Conservation (phyloP, 2,797 vertebrate species). For the Jordanella pulchra region DNA sequence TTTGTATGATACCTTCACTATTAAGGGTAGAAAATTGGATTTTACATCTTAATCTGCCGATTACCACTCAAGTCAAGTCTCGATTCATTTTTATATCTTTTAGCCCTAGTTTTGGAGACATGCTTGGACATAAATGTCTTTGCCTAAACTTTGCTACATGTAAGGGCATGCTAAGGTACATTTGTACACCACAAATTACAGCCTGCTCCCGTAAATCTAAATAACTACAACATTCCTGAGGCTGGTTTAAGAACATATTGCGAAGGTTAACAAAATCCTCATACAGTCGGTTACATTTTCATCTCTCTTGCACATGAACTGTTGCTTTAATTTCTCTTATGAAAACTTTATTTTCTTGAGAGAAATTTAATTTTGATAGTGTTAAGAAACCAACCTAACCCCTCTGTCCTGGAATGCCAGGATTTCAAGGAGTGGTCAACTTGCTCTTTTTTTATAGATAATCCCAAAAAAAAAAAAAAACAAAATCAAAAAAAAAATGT, state of each 20-base stretch:
- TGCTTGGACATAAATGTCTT: conserved; percentile 2
- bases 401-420: conserved; percentile 23
- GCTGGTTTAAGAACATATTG: not conserved
- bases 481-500: no score
- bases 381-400: conserved; percentile 3
- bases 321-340: conserved; percentile 8
- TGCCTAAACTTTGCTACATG: conserved; percentile 20
- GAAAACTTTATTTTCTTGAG: conserved; percentile 15
- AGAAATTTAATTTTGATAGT: no score
- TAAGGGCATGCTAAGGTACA: conserved; percentile 23
- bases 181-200: conserved; percentile 29
- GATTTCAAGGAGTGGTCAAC: conserved; percentile 35
- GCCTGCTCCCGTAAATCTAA: not conserved
- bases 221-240: conserved; percentile 31
- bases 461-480: conserved; percentile 9
- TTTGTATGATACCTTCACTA: not conserved
- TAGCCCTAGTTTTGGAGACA: not conserved
- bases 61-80: not conserved
- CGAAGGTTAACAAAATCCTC: not conserved
- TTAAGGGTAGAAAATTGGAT: not conserved
- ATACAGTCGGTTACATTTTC: not conserved
- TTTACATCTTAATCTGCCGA: not conserved
- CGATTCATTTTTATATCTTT: not conserved
- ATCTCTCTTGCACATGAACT: conserved; percentile 13
- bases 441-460: not conserved